phyloP scores from a whole-genome alignment of 2,888 invertebrate genomes.

The Scaptomyza reducta region DNA sequence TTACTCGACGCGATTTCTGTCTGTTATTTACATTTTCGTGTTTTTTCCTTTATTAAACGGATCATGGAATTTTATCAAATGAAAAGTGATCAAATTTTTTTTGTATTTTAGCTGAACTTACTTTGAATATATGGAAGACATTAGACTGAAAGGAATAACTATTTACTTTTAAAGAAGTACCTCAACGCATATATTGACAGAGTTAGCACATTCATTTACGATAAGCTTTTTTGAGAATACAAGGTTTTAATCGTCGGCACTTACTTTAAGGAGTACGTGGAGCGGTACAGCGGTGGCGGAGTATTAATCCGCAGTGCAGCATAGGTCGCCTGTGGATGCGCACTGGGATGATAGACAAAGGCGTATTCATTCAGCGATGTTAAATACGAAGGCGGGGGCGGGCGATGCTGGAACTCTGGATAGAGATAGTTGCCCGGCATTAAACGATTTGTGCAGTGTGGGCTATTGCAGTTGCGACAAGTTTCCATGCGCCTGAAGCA shows the following conservation, averaged over 20 bases:
- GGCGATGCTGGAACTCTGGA: slow-evolving; percentile 97
- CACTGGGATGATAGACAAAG: slow-evolving; percentile 88
- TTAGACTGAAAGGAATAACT: too few species aligned
- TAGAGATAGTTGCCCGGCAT: slow-evolving; percentile 94
- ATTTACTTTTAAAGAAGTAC: too few species aligned
- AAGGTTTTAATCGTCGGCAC: slow-evolving; percentile 9
- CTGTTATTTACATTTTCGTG: too few species aligned
- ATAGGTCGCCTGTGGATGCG: slow-evolving; percentile 81
- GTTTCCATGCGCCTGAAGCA: slow-evolving; percentile 86
- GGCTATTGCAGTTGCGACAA: slow-evolving; percentile 85
- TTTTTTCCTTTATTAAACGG: too few species aligned
- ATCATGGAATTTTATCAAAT: too few species aligned
- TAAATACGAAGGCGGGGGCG: slow-evolving; percentile 97
- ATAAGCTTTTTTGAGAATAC: too few species aligned
- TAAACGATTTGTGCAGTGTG: slow-evolving; percentile 90
- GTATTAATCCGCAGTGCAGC: slow-evolving; percentile 85
- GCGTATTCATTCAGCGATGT: slow-evolving; percentile 98
- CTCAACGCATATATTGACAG: too few species aligned
- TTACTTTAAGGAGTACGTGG: slow-evolving; percentile 91
- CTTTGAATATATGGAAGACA: too few species aligned
- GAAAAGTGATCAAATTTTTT: too few species aligned
- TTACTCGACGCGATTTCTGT: too few species aligned
- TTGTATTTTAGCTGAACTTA: too few species aligned
- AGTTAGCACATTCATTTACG: too few species aligned
- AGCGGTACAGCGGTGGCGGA: slow-evolving; percentile 96